Base-by-base conservation (phyloP, 2,113 vertebrate species). In the Takifugu bimaculatus region DNA sequence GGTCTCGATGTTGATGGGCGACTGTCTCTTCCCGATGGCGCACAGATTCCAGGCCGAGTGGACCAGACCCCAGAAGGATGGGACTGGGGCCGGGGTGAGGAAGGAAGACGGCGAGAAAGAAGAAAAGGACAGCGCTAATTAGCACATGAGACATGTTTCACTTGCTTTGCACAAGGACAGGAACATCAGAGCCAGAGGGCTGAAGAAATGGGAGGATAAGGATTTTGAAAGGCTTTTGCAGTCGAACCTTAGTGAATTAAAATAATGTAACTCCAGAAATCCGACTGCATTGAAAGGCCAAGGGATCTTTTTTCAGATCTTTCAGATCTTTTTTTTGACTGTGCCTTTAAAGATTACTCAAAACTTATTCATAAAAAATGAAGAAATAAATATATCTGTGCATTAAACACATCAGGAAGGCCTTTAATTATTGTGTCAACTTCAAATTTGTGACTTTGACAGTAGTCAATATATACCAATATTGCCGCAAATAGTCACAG, bases 21-120 rank as follows among this genome's bases (percentile, higher is more conserved):
- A 98, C 87, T 98, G 96, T 35, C 95, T 91, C 87, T 98, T 98
- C 57, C 96, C 96, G 52, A 97, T 96, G 51, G 96, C 94, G 82
- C 96, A 98, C 71, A 98, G 92, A 79, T 97, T 98, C 96, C 96
- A 98, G 68, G 95, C 96, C 29, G 96, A 98, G 91, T 98, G 96
- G 83, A 98, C 96, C 91, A 98, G 91, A 83, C 96, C 96, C 96
- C 96, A 98, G 87, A 98, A 98, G 68, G 95, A 97, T 81, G 96
- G 96, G 89, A 97, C 95, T 98, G 61, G 6, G 42, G 52, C 20
- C 26, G 35, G 25, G 42, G 26, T 9, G 20, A 35, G n/a, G 28
- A 13, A 13, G 56, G 54, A 56, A 29, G 2, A 14, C 20, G 13
- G 54, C 25, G 2, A 13, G 26, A 13, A 45, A 27, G 15, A 26